These are phyloP conservation scores for Hassar affinis DNA, from an alignment of 2,113 vertebrate species.

Conservation along the genomic window DNA sequence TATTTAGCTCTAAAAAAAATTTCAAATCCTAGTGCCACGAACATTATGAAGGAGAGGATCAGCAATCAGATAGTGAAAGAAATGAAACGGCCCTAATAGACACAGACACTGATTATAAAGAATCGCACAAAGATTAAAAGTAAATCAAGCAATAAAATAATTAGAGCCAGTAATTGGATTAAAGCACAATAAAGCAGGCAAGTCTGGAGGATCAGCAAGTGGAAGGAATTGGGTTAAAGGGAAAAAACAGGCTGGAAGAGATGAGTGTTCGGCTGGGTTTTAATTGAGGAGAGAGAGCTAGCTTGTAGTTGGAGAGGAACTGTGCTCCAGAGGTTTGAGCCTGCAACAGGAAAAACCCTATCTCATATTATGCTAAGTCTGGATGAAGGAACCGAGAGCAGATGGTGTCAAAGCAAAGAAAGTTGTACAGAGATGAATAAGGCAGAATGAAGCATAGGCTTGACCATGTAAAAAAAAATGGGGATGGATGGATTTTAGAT, in stretches of 20 bases:
- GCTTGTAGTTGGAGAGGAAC: constrained; percentile 21
- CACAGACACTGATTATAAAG: constrained; percentile 11
- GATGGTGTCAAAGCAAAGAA: constrained; percentile 24
- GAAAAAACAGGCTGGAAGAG: constrained; percentile 8
- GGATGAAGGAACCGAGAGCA: constrained; percentile 15
- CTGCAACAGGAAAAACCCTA: neutral
- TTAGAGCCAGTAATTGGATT: constrained; percentile 23
- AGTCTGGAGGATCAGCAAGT: constrained; percentile 20
- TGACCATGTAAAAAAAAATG: neutral
- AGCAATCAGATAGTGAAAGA: neutral
- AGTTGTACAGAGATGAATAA: constrained; percentile 19
- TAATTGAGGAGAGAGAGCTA: constrained; percentile 12
- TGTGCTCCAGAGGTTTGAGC: constrained; percentile 20
- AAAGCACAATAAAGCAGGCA: constrained; percentile 27
- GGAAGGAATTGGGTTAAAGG: constrained; percentile 22
- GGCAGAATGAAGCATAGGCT: constrained; percentile 14
- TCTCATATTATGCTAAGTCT: constrained; percentile 17
- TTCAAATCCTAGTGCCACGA: neutral
- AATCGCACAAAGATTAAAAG: constrained; percentile 19
- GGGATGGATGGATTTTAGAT: constrained; percentile 17
- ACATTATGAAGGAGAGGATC: neutral
- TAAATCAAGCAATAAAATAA: constrained; percentile 34
- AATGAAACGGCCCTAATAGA: constrained; percentile 9
- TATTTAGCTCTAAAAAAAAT: neutral
- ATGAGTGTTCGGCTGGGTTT: constrained; percentile 18